Base-by-base conservation (phyloP, 1,140 invertebrate species). In the Dolichoris vasculosae region DNA sequence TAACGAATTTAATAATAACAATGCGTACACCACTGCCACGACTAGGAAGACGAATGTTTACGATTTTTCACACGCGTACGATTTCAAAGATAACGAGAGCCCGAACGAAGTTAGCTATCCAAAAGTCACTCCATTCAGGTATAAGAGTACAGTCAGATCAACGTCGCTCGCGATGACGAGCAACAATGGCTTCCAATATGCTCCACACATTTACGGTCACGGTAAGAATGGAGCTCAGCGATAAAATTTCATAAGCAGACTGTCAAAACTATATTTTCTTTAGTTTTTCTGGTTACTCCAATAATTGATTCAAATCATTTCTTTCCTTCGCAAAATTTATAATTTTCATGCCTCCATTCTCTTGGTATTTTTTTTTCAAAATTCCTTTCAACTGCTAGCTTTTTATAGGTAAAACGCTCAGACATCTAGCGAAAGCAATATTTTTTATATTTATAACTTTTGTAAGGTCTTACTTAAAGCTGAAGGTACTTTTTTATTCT, bases 61-160 rank as follows among this genome's bases (percentile, higher is more conserved):
- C 85, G 88, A 91, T 89, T 90, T 91, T 87, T 76, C 86, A 64
- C 88, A 88, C 80, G 83, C 84, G 71, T 88, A 88, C 81, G 88
- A 88, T 87, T 85, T 88, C 73, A 91, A 90, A 89, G 87, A 89
- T 86, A 89, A 85, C 78, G 88, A 89, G 87, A 89, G 87, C 87
- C 89, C 90, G 35, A 91, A 92, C 82, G 90, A 91, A 79, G 88
- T 89, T 86, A 91, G 88, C 89, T 92, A 91, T 90, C 89, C 89
- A 48, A 92, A 90, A 91, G 88, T 90, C 86, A 91, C 88, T 83
- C 88, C 92, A 40, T 93, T 89, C 89, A 92, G 91, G 84, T 91
- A 90, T 92, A 91, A 91, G 87, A 90, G n/a, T 86, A 86, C 89
- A 43, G 26, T 88, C 83, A 91, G 88, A 86, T 82, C 87, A 88